Conservation (phyloP, 2,797 vertebrate species). For the Enteromius unitaeniatus region DNA sequence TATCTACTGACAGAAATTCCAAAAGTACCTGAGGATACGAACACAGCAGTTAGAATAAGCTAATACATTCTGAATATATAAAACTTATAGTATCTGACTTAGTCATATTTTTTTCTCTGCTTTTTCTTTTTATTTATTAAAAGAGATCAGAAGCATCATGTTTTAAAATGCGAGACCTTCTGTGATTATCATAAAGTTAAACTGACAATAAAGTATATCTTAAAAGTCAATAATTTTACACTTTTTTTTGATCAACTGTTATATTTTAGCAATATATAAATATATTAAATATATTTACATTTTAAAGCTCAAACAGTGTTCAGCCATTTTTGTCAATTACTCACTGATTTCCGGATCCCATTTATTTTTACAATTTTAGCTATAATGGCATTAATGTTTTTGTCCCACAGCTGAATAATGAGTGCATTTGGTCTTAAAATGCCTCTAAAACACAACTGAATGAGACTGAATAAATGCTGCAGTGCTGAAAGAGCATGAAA, state of each 20-base stretch:
- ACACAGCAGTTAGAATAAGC: neutral
- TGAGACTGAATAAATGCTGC: slow-evolving; percentile 59
- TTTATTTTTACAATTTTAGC: slow-evolving; percentile 70
- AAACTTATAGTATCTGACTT: neutral
- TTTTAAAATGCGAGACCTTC: neutral
- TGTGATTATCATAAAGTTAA: neutral
- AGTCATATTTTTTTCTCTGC: neutral
- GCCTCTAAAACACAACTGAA: slow-evolving; percentile 44
- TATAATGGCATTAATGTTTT: slow-evolving; percentile 65
- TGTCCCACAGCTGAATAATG: slow-evolving; percentile 70
- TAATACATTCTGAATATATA: slow-evolving; percentile 9
- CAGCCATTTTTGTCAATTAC: slow-evolving; percentile 66
- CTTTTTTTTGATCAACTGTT: too few relatives aligned
- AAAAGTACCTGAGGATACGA: neutral
- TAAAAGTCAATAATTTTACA: neutral
- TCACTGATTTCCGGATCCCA: slow-evolving; percentile 65
- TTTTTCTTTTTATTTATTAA: neutral
- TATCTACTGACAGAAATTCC: neutral
- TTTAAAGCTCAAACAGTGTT: slow-evolving; percentile 54
- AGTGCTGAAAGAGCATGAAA: slow-evolving; percentile 48
- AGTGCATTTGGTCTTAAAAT: slow-evolving; percentile 55
- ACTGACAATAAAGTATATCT: neutral
- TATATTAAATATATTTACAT: neutral
- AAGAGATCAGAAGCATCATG: neutral
- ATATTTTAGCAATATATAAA: neutral